Conservation (phyloP, 2,797 vertebrate species). For the Bryconaethiops microstoma region DNA sequence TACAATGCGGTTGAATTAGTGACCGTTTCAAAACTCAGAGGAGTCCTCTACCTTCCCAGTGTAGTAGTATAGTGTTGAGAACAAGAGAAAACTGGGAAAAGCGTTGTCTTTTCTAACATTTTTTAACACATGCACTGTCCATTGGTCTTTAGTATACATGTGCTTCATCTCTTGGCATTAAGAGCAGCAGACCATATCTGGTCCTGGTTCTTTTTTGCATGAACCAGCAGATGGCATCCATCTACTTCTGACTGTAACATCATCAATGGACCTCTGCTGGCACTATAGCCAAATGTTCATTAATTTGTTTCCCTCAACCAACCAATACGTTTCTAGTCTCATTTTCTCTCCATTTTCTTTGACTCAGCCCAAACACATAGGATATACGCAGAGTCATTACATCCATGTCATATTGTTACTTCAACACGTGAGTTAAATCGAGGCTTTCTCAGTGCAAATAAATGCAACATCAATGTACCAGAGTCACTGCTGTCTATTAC, state of each 20-base stretch:
- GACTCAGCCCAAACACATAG: background rate
- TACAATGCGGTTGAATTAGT: too few species aligned
- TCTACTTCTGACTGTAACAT: background rate
- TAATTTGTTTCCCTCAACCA: background rate
- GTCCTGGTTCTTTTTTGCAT: background rate
- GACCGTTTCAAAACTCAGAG: too few species aligned
- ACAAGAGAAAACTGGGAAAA: too few species aligned
- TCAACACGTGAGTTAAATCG: background rate
- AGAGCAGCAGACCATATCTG: background rate
- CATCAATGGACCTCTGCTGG: background rate
- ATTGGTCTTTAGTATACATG: background rate
- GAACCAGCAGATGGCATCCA: conserved; percentile 17
- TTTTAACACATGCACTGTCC: background rate
- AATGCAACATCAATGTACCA: background rate
- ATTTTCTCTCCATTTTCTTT: background rate
- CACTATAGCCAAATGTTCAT: too few species aligned
- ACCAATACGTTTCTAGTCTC: background rate
- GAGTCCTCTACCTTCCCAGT: too few species aligned
- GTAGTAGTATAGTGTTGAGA: too few species aligned
- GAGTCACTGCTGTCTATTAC: background rate
- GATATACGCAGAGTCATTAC: background rate
- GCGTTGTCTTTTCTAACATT: background rate
- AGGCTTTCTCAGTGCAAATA: background rate
- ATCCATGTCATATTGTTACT: background rate
- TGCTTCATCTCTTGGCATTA: background rate